A percentile compares a stretch with the other conserved stretches of the same genome.
Evolutionary conservation across 1,140 invertebrate genomes (phyloP).

Genomic region (Drosophila funebris): DNA sequence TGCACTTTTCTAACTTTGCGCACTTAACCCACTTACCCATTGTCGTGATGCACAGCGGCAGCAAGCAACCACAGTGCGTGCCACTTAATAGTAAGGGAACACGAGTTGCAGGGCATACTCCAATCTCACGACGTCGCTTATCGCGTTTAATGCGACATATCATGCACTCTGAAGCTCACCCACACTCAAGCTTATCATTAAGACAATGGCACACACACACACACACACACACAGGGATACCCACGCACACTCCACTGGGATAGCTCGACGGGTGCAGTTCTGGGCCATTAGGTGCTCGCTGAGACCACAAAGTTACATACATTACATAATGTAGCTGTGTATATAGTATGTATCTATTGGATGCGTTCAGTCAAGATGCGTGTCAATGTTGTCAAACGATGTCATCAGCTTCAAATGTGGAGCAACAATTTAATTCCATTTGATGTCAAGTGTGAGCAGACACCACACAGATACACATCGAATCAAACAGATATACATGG

Average conservation of each 20-base stretch:
- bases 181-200: slow-evolving; percentile 5
- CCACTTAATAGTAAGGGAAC: slow-evolving; percentile 14
- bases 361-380: slow-evolving; percentile 56
- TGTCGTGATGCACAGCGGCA: neutral
- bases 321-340: slow-evolving; percentile 2
- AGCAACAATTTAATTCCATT: slow-evolving; percentile 66
- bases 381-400: slow-evolving; percentile 77
- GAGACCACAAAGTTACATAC: neutral
- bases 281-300: slow-evolving; percentile 71
- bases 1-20: slow-evolving; percentile 10
- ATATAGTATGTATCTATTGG: slow-evolving; percentile 33
- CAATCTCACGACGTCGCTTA: slow-evolving; percentile 52
- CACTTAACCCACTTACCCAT: slow-evolving; percentile 42
- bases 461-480: neutral
- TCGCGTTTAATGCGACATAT: slow-evolving; percentile 62
- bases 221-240: slow-evolving; percentile 8
- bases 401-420: slow-evolving; percentile 63
- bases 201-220: slow-evolving; percentile 14
- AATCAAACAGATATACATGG: neutral
- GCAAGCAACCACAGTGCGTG: slow-evolving; percentile 20
- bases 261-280: slow-evolving; percentile 32
- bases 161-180: slow-evolving; percentile 26
- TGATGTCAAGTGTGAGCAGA: slow-evolving; percentile 62
- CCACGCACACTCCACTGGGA: slow-evolving; percentile 5
- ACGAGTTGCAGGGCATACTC: slow-evolving; percentile 10